Evolutionary conservation across 2,888 invertebrate genomes (phyloP), one percentile per base, ranked within the genome.

Genomic region (Acanthopleura granulata): DNA sequence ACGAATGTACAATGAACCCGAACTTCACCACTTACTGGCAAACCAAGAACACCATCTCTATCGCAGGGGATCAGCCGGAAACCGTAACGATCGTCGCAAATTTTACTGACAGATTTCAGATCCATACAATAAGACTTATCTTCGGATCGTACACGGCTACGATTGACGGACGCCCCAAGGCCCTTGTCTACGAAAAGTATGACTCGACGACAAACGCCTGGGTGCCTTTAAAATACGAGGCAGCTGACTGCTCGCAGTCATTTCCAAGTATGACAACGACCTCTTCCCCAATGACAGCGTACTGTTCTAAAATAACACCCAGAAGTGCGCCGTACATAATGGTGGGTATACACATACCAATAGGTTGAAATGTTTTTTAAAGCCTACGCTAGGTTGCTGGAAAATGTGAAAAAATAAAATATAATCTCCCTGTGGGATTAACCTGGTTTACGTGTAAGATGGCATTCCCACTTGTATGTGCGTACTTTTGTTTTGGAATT

Each of bases 21-120:
- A 22, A n/a, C 12, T 22, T 57, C 22, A 49, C 61, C 22, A 80
- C 81, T 16, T 81, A 79, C 51, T 82, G 82, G 82, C 79, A 79
- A 61, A 81, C 81, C 1, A 62, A 62, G 25, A 80, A 75, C 51
- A 74, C 80, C 6, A 74, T 81, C 0, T 30, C 70, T 16, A 50
- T 22, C 15, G 61, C 50, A 12, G 78, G 76, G 11, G 71, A 12
- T 0, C 50, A 29, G 14, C 62, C 78, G 0, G 57, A 57, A 6
- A 69, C 49, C 16, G 61, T 78, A 61, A 74, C 57, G 9, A 76
- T 81, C 15, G 72, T 72, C 9, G 29, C 79, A 22, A 77, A 79
- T 27, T 62, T 81, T 25, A 78, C 74, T 14, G 72, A 75, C 72
- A 70, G 49, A 15, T 82, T 82, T 73, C 62, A 78, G 6, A 75